These are phyloP conservation scores for Neodon shergylaensis DNA, from an alignment of 2,113 vertebrate species.

Conservation along the genomic window DNA sequence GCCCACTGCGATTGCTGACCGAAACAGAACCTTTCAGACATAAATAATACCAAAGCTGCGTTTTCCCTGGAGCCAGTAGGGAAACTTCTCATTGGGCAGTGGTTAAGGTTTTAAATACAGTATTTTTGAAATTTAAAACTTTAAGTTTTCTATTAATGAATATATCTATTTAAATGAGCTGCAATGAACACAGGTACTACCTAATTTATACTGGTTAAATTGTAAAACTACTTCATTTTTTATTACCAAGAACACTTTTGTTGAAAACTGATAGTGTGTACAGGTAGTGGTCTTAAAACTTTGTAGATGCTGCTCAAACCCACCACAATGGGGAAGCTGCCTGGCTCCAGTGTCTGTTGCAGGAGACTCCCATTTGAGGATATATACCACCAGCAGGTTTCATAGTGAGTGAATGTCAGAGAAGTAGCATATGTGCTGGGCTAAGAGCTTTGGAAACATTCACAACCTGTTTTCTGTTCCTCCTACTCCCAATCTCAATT, in stretches of 20 bases:
- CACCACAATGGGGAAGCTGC: rapidly evolving
- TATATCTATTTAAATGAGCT: neutral
- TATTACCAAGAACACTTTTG: neutral
- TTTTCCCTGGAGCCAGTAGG: neutral
- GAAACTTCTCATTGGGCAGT: neutral
- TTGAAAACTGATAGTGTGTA: neutral
- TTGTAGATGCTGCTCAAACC: neutral
- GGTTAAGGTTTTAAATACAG: neutral
- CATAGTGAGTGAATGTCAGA: neutral
- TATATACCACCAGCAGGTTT: neutral
- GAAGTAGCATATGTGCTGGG: neutral
- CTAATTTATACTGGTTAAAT: neutral
- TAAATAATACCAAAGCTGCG: neutral
- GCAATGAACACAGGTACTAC: neutral
- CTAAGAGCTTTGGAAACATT: neutral
- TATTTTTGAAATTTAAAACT: neutral
- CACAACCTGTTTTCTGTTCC: neutral
- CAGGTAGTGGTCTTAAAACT: neutral
- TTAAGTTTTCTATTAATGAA: neutral
- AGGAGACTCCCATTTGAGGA: neutral
- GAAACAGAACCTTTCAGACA: neutral
- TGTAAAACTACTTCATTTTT: neutral
- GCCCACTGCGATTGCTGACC: neutral
- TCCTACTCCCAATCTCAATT: neutral
- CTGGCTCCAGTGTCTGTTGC: neutral